phyloP scores from a whole-genome alignment of 2,113 vertebrate species.

The Antechinus stuartii region DNA sequence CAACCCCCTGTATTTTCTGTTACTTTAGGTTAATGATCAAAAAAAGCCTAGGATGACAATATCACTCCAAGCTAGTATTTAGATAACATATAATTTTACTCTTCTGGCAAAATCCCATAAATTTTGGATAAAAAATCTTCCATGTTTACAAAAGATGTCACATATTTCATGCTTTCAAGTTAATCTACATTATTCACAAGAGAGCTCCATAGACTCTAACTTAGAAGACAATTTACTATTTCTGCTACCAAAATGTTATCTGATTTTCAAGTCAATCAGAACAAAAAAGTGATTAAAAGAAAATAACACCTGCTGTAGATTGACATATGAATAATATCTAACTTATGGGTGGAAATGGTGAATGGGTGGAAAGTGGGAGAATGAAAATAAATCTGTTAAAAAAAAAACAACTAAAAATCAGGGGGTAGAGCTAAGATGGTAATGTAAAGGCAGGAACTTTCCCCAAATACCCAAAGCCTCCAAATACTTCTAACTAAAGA shows the following conservation, averaged over 20 bases:
- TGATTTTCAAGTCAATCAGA: neutral
- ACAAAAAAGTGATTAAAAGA: neutral
- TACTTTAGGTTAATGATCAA: neutral
- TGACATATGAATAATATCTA: neutral
- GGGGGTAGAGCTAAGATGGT: too few relatives aligned
- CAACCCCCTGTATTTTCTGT: neutral
- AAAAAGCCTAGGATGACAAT: neutral
- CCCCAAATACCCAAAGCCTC: too few relatives aligned
- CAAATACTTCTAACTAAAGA: too few relatives aligned
- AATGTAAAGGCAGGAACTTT: too few relatives aligned
- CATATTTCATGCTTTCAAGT: neutral
- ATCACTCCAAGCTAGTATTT: neutral
- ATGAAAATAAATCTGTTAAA: neutral
- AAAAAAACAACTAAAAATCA: neutral
- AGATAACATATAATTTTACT: neutral
- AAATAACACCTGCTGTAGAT: neutral
- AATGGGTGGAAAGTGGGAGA: neutral
- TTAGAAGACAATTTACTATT: neutral
- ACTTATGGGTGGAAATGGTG: neutral
- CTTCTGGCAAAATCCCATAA: neutral
- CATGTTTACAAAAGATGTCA: neutral
- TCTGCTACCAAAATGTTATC: neutral
- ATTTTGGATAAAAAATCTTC: neutral
- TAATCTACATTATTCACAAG: neutral
- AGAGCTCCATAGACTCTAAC: neutral